Percentiles rank a stretch among this genome's conserved stretches.
Evolutionary conservation across 2,888 invertebrate genomes (phyloP).

Genomic region (Plebejus argus): DNA sequence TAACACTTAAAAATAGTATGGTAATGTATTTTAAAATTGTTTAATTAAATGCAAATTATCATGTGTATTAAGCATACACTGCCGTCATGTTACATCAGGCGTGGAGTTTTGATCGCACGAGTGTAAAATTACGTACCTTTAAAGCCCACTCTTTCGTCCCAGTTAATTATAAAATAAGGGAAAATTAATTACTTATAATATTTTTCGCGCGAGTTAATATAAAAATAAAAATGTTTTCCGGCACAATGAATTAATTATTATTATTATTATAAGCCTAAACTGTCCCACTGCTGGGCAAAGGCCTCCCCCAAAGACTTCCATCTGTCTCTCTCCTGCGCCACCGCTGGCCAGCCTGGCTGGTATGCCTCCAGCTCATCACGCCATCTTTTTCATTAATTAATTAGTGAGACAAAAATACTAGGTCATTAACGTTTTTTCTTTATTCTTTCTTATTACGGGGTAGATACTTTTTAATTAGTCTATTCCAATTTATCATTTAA

Average conservation of each 20-base stretch:
- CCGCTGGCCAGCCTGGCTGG: too few relatives aligned
- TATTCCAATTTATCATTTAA: not conserved
- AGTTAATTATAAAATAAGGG: slow-evolving; percentile 3
- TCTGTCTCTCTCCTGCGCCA: too few relatives aligned
- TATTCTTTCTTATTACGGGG: not conserved
- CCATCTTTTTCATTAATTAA: too few relatives aligned
- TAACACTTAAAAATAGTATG: not conserved
- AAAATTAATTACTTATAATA: slow-evolving; percentile 20
- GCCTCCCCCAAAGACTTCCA: too few relatives aligned
- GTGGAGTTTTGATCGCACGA: slow-evolving; percentile 44
- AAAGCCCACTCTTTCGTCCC: slow-evolving; percentile 29
- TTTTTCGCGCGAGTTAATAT: not conserved
- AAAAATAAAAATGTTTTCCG: not conserved
- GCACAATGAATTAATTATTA: not conserved
- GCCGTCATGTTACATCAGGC: slow-evolving; percentile 39
- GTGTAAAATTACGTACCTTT: slow-evolving; percentile 45
- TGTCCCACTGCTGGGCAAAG: too few relatives aligned
- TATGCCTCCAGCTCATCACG: too few relatives aligned
- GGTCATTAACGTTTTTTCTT: not conserved
- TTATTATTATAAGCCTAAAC: too few relatives aligned
- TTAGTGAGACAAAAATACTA: not conserved
- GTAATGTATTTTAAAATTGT: not conserved
- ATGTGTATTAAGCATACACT: slow-evolving; percentile 38
- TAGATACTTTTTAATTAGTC: not conserved
- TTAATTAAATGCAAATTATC: slow-evolving; percentile 9